These are phyloP conservation scores for Dynastes tityus DNA, from an alignment of 2,888 invertebrate genomes.

Conservation along the genomic window DNA sequence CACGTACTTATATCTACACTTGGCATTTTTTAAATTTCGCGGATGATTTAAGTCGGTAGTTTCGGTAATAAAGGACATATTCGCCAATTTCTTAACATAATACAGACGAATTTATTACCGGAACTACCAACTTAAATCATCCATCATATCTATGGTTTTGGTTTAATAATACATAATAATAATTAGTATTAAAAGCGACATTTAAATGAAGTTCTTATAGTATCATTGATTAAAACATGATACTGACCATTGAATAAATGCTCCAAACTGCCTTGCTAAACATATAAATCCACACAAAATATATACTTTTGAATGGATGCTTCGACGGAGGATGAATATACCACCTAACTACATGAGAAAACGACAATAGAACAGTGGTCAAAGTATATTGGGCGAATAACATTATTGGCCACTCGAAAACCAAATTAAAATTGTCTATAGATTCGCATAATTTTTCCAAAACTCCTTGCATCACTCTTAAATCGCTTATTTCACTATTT, in stretches of 20 bases:
- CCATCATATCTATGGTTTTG: too few species aligned
- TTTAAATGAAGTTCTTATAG: background rate
- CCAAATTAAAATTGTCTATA: conserved; percentile 25
- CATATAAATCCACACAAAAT: conserved; percentile 8
- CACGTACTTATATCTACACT: too few species aligned
- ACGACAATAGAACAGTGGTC: conserved; percentile 21
- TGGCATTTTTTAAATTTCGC: too few species aligned
- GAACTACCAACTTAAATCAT: too few species aligned
- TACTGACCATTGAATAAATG: conserved; percentile 25
- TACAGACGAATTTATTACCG: too few species aligned
- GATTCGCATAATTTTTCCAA: conserved; percentile 12
- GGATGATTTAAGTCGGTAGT: too few species aligned
- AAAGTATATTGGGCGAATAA: conserved; percentile 25
- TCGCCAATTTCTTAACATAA: too few species aligned
- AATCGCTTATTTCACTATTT: conserved; percentile 4
- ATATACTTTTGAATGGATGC: background rate
- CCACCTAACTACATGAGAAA: conserved; percentile 30
- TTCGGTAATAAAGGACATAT: too few species aligned
- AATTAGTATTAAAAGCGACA: too few species aligned
- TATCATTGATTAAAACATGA: background rate
- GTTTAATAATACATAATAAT: too few species aligned
- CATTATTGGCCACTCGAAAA: conserved; percentile 26
- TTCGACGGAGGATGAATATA: background rate
- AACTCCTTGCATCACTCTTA: conserved; percentile 12
- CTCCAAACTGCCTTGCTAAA: conserved; percentile 21